Conservation (phyloP, 1,140 invertebrate genomes). For the Coenobita brevimanus region DNA sequence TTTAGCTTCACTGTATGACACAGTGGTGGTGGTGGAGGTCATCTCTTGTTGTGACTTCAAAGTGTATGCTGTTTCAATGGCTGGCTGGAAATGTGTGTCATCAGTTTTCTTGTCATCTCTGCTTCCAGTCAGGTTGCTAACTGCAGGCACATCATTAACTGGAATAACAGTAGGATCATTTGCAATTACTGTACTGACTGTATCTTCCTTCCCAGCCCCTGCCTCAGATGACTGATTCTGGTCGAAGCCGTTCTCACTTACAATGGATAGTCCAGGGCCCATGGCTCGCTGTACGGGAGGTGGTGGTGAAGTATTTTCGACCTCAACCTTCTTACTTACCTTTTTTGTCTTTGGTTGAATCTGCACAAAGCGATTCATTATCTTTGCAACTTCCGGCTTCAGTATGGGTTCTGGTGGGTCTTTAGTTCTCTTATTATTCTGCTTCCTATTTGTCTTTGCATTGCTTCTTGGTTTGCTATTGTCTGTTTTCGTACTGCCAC, state of each 20-base stretch:
- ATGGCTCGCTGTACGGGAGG: not conserved
- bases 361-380: slow-evolving; percentile 46
- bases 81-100: slow-evolving; percentile 3
- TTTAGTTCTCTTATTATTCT: not conserved
- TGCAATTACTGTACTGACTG: not conserved
- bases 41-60: not conserved
- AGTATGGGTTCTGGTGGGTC: not conserved
- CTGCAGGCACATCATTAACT: not conserved
- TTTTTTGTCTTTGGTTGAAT: slow-evolving; percentile 40
- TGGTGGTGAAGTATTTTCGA: not conserved
- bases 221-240: not conserved
- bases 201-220: not conserved
- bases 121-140: not conserved
- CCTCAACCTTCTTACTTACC: not conserved
- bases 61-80: slow-evolving; percentile 37
- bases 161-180: not conserved
- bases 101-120: not conserved
- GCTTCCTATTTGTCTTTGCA: not conserved
- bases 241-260: not conserved
- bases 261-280: not conserved
- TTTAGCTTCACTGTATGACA: not conserved
- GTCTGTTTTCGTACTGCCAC: not conserved
- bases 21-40: not conserved
- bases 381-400: slow-evolving; percentile 35
- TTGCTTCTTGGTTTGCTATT: too few species aligned